Evolutionary conservation across 2,797 vertebrate genomes (phyloP), one percentile per base, ranked within the genome.

Genomic region (Thalassophryne amazonica): DNA sequence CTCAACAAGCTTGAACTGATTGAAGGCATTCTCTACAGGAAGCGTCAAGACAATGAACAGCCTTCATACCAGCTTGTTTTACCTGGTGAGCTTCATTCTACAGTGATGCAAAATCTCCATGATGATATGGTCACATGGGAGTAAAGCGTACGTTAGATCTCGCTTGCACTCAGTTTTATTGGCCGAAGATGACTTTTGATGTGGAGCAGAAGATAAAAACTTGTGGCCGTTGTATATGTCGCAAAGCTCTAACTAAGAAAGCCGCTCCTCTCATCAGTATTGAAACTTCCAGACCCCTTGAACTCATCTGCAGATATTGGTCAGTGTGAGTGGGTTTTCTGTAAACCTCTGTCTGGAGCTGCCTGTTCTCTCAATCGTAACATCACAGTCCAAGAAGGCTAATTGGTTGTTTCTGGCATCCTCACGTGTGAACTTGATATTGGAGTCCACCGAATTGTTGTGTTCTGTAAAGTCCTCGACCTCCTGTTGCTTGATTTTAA

Each of bases 201-300:
- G 11, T 56, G 1, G 52, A 56, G 30, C 10, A 6, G 3, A 28
- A 55, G 6, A 10, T 55, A 2, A 51, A 30, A 10, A 39, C 28
- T 3, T 51, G 35, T 13, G 23, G 17, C 2, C 16, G 34, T 2
- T 51, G 47, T n/a, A 7, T 50, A 3, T 22, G 16, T 2, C 14
- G 34, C 4, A 50, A 38, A 37, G 10, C 15, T 8, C 15, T 13
- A 3, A 34, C 47, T 29, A 24, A 51, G 6, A 28, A 17, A 13
- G 14, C 47, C 20, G 33, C 34, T 27, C 47, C 34, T 12, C 24
- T 51, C 1, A 24, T 51, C 10, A 51, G 18, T 17, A 51, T 51
- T 13, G 38, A 20, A 15, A n/a, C 35, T 1, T 19, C 32, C 7
- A 12, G 20, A 14, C 36, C 36, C 3, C 6, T 38, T 4, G 12